phyloP scores from a whole-genome alignment of 2,113 vertebrate species.

The Burhinus bistriatus region DNA sequence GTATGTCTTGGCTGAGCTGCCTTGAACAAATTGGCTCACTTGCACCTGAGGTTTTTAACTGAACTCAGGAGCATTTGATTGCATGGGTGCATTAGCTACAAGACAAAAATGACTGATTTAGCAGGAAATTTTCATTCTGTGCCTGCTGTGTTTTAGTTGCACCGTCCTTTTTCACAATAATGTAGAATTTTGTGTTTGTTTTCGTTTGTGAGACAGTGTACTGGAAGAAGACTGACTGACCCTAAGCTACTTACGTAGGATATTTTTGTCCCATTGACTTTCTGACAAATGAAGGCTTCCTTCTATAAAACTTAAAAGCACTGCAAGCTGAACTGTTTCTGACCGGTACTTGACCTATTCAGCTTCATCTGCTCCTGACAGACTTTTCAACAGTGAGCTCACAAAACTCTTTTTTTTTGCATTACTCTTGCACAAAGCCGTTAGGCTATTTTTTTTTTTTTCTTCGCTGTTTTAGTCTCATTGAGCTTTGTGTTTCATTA shows the following conservation, averaged over 20 bases:
- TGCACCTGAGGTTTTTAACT: not conserved
- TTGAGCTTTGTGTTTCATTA: not conserved
- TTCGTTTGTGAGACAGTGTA: not conserved
- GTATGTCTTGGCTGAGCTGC: not conserved
- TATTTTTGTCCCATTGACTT: conserved; percentile 33
- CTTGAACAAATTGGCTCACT: not conserved
- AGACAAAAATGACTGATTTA: not conserved
- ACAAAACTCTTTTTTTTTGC: conserved; percentile 35
- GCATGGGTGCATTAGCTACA: not conserved
- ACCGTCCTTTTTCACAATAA: not conserved
- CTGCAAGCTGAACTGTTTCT: conserved; percentile 40
- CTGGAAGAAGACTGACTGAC: not conserved
- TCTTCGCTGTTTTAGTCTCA: not conserved
- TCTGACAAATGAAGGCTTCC: conserved; percentile 46
- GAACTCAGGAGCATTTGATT: not conserved
- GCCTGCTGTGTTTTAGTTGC: not conserved
- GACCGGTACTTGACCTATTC: conserved; percentile 66
- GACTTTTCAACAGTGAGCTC: conserved; percentile 63
- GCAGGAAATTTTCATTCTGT: not conserved
- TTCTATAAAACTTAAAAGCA: conserved; percentile 67
- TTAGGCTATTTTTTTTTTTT: not conserved
- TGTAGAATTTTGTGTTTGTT: not conserved
- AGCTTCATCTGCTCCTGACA: conserved; percentile 63
- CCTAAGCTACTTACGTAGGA: not conserved
- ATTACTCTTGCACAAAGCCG: not conserved